Evolutionary conservation across 2,888 invertebrate species (phyloP), one percentile per base, ranked within the genome.

Genomic region (Caenorhabditis sp.): DNA sequence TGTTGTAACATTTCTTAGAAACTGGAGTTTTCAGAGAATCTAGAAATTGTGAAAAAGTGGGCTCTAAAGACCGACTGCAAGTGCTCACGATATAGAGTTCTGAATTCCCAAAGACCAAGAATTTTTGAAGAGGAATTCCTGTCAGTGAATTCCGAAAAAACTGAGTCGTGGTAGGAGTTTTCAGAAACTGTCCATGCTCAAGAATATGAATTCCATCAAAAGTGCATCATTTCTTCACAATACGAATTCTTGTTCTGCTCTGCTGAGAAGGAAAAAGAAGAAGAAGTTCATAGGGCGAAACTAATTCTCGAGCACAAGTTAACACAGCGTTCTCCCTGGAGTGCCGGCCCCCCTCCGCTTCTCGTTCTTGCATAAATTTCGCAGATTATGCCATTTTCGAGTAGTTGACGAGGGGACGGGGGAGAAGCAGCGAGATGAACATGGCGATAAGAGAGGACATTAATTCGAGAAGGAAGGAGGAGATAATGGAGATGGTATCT

Each of bases 311-410:
- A 64, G 63, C 26, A 54, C 54, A 49, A 59, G 75, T 68, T 66
- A 77, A 77, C 63, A 64, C 54, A n/a, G 22, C n/a, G 7, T 28
- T 12, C 69, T 77, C 77, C 76, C 77, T 69, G 63, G 77, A 70
- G 75, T 63, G 63, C 61, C 49, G 49, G 38, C 35, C 24, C 76
- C 69, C 54, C 69, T 41, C 49, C 49, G n/a, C n/a, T n/a, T n/a
- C n/a, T 61, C 54, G 26, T 24, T 22, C 54, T 61, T 59, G 70
- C 70, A 77, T 70, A 77, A 70, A 77, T 70, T 77, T 77, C 31
- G 44, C 24, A 69, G 77, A 77, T 77, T 77, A 77, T 77, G 77
- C 77, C 70, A 70, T 77, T 69, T 54, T 70, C 69, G 70, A 77
- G 77, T 69, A 70, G 69, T 38, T 77, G 77, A 59, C 69, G 70